Evolutionary conservation across 1,140 invertebrate species (phyloP).

Genomic region (Theocolax elegans): DNA sequence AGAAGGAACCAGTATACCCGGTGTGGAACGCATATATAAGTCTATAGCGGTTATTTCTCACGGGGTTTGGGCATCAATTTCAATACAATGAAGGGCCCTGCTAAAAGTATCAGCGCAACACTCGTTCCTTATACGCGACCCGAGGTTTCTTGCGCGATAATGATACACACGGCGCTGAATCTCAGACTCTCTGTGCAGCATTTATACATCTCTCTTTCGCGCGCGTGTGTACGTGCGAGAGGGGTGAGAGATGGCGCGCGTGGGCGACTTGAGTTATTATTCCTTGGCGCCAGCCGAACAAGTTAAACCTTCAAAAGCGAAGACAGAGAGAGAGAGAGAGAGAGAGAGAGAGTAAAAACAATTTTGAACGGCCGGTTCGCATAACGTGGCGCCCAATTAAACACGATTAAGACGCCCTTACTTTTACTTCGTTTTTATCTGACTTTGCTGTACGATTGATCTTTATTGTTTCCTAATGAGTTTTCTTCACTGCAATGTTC

Average conservation of each 20-base stretch:
- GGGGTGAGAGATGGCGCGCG: constrained; percentile 43
- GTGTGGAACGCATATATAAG: too few relatives aligned
- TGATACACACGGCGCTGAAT: neutral
- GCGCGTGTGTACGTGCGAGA: neutral
- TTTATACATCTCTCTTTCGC: neutral
- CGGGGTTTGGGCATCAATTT: constrained; percentile 28
- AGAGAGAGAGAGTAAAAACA: constrained; percentile 6
- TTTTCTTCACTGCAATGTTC: too few relatives aligned
- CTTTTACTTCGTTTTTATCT: neutral
- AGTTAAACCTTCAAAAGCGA: too few relatives aligned
- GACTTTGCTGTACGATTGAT: too few relatives aligned
- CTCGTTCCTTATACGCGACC: neutral
- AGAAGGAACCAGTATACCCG: too few relatives aligned
- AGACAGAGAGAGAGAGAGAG: too few relatives aligned
- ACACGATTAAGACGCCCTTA: neutral
- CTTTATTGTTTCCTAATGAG: too few relatives aligned
- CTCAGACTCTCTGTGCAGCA: neutral
- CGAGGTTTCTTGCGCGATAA: neutral
- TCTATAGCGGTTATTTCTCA: too few relatives aligned
- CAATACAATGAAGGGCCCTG: constrained; percentile 11
- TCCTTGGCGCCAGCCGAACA: constrained; percentile 58
- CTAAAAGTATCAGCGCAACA: neutral
- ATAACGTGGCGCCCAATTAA: neutral
- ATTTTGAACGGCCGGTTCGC: neutral
- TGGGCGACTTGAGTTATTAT: constrained; percentile 61